A percentile compares a stretch with the other conserved stretches of the same genome.
Conservation (phyloP, 2,797 vertebrate genomes). For the Melanotaenia parkinsoni region DNA sequence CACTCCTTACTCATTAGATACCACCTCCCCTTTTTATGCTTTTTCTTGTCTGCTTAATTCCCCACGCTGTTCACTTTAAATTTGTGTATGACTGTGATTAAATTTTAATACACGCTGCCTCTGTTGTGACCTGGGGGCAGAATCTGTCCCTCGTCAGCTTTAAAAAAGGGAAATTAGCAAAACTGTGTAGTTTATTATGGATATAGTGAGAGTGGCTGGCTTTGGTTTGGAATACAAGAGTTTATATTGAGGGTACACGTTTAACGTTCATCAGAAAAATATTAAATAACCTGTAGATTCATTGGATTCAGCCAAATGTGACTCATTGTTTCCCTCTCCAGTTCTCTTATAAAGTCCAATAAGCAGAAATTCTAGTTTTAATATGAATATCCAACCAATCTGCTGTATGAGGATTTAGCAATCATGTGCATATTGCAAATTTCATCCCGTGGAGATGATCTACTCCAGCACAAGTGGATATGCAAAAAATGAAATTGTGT, state of each 20-base stretch:
- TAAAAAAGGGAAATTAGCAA: slow-evolving; percentile 69
- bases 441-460: no score
- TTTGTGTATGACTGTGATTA: slow-evolving; percentile 67
- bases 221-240: slow-evolving; percentile 34
- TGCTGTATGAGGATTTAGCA: background rate
- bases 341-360: background rate
- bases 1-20: slow-evolving; percentile 66
- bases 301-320: slow-evolving; percentile 7
- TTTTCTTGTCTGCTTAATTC: slow-evolving; percentile 64
- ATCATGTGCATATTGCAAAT: no score
- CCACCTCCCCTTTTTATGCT: slow-evolving; percentile 54
- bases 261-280: background rate
- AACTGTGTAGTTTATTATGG: slow-evolving; percentile 65
- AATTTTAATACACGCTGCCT: slow-evolving; percentile 67
- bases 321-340: slow-evolving; percentile 14
- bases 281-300: background rate
- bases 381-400: background rate
- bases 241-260: slow-evolving; percentile 7
- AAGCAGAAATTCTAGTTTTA: background rate
- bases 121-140: slow-evolving; percentile 67
- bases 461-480: background rate
- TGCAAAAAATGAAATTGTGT: background rate
- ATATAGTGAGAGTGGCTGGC: slow-evolving; percentile 32
- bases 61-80: slow-evolving; percentile 60
- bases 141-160: slow-evolving; percentile 53